Evolutionary conservation across 2,797 vertebrate species (phyloP).

Genomic region (Alcedo quadribrachys): DNA sequence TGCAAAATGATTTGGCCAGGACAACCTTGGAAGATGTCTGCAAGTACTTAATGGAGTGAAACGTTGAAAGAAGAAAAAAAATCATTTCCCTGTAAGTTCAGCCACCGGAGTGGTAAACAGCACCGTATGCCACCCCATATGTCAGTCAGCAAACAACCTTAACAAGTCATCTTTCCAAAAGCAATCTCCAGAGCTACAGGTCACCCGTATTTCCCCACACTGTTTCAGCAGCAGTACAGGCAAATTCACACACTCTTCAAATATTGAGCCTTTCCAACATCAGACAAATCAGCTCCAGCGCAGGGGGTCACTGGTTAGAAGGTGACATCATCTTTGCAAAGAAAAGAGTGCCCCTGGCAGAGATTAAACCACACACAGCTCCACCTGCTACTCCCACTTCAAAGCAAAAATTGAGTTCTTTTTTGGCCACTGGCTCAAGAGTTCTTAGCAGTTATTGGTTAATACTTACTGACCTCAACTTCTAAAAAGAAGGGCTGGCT

Average conservation of each 20-base stretch:
- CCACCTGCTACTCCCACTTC: neutral
- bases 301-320: neutral
- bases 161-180: neutral
- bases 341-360: neutral
- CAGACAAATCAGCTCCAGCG: neutral
- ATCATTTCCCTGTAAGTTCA: neutral
- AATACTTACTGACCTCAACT: neutral
- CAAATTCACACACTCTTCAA: neutral
- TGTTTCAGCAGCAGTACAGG: neutral
- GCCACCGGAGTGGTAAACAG: constrained; percentile 49
- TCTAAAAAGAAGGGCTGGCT: neutral
- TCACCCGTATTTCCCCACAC: neutral
- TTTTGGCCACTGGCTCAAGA: neutral
- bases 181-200: neutral
- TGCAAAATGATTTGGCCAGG: constrained; percentile 34
- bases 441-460: neutral
- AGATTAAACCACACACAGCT: neutral
- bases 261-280: neutral
- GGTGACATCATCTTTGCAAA: neutral
- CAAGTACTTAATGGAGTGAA: constrained; percentile 45
- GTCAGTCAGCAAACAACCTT: constrained; percentile 57
- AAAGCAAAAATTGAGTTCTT: neutral
- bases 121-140: constrained; percentile 60
- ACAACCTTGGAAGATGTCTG: neutral
- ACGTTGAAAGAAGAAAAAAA: neutral